These are phyloP conservation scores for Ennomos fuscantarius DNA, from an alignment of 2,888 invertebrate genomes.

Conservation along the genomic window DNA sequence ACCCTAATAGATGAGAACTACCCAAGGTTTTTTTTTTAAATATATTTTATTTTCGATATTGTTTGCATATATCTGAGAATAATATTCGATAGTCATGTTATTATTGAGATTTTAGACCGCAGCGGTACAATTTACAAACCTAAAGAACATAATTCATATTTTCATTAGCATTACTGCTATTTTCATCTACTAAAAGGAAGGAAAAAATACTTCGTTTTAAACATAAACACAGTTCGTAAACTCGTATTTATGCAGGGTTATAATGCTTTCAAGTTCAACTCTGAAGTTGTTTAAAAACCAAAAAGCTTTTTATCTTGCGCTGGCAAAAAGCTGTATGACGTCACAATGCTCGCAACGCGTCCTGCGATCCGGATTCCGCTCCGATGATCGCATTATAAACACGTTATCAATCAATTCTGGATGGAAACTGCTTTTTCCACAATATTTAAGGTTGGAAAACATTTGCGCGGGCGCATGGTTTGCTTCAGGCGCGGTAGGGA, in stretches of 20 bases:
- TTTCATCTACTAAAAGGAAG: too few species aligned
- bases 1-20: too few species aligned
- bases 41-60: too few species aligned
- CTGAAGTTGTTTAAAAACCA: slow-evolving; percentile 10
- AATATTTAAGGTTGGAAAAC: slow-evolving; percentile 56
- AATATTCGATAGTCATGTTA: background rate
- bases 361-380: slow-evolving; percentile 18
- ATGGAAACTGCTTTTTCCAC: slow-evolving; percentile 38
- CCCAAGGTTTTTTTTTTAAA: too few species aligned
- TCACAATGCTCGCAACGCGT: slow-evolving; percentile 26
- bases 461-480: slow-evolving; percentile 51
- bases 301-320: slow-evolving; percentile 13
- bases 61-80: too few species aligned
- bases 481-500: slow-evolving; percentile 54
- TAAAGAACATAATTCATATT: too few species aligned
- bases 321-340: slow-evolving; percentile 32
- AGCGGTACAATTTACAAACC: too few species aligned
- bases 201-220: too few species aligned
- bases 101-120: too few species aligned
- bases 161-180: too few species aligned
- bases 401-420: slow-evolving; percentile 41
- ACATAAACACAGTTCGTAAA: too few species aligned
- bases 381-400: slow-evolving; percentile 29
- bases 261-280: slow-evolving; percentile 7
- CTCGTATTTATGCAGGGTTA: too few species aligned